Evolutionary conservation across 2,113 vertebrate genomes (phyloP).

Genomic region (Rhea americana): DNA sequence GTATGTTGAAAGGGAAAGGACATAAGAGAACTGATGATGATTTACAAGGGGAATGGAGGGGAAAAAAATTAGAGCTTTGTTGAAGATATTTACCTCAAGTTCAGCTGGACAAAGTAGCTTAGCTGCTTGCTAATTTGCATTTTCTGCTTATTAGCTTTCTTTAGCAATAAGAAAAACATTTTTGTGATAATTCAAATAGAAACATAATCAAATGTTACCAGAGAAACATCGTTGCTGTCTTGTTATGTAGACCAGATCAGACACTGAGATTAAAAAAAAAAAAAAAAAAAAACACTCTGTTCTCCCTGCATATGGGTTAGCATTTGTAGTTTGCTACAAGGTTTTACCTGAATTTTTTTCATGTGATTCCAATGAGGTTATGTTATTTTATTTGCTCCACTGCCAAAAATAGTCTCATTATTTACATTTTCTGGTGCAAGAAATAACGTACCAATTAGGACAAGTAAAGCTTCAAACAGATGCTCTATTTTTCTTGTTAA

Average conservation of each 20-base stretch:
- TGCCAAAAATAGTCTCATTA: not conserved
- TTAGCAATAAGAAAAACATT: not conserved
- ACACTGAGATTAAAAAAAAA: not conserved
- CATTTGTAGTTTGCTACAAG: not conserved
- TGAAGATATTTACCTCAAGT: not conserved
- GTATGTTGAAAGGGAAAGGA: not conserved
- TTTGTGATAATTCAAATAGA: slow-evolving; percentile 12
- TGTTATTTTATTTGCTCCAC: not conserved
- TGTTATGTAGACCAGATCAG: slow-evolving; percentile 7
- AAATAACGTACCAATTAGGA: not conserved
- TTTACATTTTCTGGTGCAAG: not conserved
- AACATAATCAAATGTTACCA: slow-evolving; percentile 19
- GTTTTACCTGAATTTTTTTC: not conserved
- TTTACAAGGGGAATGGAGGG: not conserved
- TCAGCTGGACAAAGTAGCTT: not conserved
- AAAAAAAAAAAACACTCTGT: not conserved
- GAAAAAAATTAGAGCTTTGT: not conserved
- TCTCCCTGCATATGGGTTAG: not conserved
- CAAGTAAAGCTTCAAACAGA: not conserved
- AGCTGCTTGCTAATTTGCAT: not conserved
- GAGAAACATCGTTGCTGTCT: not conserved
- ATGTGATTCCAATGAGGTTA: not conserved
- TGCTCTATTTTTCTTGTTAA: not conserved
- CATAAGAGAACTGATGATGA: not conserved
- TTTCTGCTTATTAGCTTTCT: not conserved